Base-by-base conservation (phyloP, 2,113 vertebrate species). In the Aspidoscelis tigris region DNA sequence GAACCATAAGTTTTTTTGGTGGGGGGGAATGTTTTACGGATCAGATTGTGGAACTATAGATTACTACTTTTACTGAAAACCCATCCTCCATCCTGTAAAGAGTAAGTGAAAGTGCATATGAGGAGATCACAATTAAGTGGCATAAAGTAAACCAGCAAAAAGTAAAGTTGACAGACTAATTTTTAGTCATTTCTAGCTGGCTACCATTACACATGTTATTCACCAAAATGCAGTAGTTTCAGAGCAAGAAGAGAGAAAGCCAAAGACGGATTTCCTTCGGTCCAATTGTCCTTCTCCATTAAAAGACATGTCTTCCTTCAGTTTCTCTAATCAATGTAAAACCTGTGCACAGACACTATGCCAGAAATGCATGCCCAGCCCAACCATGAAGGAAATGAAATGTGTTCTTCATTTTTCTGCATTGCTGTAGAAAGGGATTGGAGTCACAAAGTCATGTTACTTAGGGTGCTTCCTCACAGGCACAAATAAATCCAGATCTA, bases 301-400 rank as follows among this genome's bases (percentile, higher is more conserved):
- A 3, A 85, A 47, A 80, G 22, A 39, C n/a, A 5, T 72, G 20
- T 20, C 55, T 26, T 47, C 64, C 21, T 22, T 47, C 22, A 26
- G 1, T 53, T 33, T 72, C 16, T 24, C 21, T 73, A 76, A 77
- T 64, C 61, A n/a, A 21, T 78, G 3, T 11, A 64, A 71, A 64
- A 53, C 75, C 71, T 5, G 24, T 47, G 43, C 69, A 78, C 69
- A 26, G 26, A 26, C 50, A 24, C 3, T 18, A 55, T 69, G 26
- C 39, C 44, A 88, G 44, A n/a, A 2, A 21, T 22, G 72, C 24
- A 22, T 65, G 66, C 43, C 81, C 44, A 73, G 73, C 55, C 66
- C 74, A 88, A 84, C n/a, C n/a, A 5, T 14, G n/a, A 84, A 80
- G 55, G 53, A 80, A 78, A 72, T 44, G 50, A 81, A 77, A 77